These are phyloP conservation scores for Trypoxylon attenuatum DNA, from an alignment of 2,888 invertebrate genomes.

Conservation along the genomic window DNA sequence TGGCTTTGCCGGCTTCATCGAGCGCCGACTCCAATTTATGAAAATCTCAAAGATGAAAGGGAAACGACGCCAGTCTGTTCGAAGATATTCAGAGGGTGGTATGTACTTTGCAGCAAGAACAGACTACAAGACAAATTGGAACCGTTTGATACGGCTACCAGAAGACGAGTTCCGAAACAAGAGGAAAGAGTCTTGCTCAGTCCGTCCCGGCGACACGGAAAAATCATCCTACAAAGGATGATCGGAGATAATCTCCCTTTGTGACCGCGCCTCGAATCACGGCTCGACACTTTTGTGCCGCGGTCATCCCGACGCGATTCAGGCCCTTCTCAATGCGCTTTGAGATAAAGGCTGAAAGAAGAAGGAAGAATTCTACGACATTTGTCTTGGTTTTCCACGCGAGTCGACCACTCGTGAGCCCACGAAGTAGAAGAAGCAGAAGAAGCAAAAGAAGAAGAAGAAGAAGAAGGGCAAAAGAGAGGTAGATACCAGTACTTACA, in stretches of 20 bases:
- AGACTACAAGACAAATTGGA: conserved; percentile 37
- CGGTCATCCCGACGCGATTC: conserved; percentile 1
- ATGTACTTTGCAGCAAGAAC: too few relatives aligned
- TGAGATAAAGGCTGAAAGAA: conserved; percentile 8
- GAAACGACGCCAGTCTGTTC: too few relatives aligned
- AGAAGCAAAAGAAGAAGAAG: background rate
- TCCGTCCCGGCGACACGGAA: conserved; percentile 44
- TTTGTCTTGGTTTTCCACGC: conserved; percentile 48
- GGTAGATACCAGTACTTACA: conserved; percentile 36
- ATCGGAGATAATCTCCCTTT: conserved; percentile 62
- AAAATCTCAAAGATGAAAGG: conserved; percentile 1
- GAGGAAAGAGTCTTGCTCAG: conserved; percentile 1
- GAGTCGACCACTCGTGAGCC: background rate
- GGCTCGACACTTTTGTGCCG: conserved; percentile 41
- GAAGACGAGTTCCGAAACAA: conserved; percentile 3
- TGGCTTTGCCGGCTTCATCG: too few relatives aligned
- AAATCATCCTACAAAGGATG: conserved; percentile 55
- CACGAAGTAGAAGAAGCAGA: conserved; percentile 15
- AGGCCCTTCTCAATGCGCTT: conserved; percentile 24
- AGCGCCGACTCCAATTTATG: background rate
- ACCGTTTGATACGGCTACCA: conserved; percentile 39
- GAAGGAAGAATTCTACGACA: conserved; percentile 31
- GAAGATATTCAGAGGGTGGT: too few relatives aligned
- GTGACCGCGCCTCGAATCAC: conserved; percentile 34
- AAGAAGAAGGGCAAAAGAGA: conserved; percentile 21